Conservation (phyloP, 2,113 vertebrate species). For the Hyla sarda region DNA sequence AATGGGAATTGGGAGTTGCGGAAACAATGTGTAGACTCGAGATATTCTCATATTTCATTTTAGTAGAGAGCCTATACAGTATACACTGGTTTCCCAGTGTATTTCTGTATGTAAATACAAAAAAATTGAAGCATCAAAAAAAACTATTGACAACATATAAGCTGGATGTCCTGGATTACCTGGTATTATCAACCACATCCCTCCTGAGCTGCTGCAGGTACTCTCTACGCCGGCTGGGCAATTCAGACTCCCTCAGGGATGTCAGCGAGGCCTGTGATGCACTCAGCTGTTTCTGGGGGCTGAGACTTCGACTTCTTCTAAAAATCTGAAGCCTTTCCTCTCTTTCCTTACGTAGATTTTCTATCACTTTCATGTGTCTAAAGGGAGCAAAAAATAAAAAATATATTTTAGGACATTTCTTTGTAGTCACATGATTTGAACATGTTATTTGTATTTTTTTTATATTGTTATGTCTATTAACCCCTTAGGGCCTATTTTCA, state of each 20-base stretch:
- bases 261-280: slow-evolving; percentile 62
- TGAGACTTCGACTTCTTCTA: slow-evolving; percentile 81
- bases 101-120: no score
- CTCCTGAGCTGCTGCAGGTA: slow-evolving; percentile 83
- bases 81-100: no score
- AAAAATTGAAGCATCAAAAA: no score
- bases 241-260: slow-evolving; percentile 65
- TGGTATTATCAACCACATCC: slow-evolving; percentile 81
- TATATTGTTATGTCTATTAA: no score
- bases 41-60: no score
- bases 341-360: slow-evolving; percentile 78
- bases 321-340: slow-evolving; percentile 77
- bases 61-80: no score
- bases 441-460: background rate
- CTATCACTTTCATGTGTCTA: slow-evolving; percentile 84
- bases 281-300: slow-evolving; percentile 78
- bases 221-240: slow-evolving; percentile 77
- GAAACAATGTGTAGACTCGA: no score
- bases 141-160: background rate
- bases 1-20: no score
- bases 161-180: slow-evolving; percentile 70
- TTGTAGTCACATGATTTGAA: background rate
- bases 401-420: background rate
- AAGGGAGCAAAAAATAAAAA: rapidly evolving
- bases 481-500: no score